A percentile compares a stretch with the other conserved stretches of the same genome.
These are phyloP conservation scores for Ditula angustiorana DNA, from an alignment of 2,888 invertebrate species.

Conservation along the genomic window DNA sequence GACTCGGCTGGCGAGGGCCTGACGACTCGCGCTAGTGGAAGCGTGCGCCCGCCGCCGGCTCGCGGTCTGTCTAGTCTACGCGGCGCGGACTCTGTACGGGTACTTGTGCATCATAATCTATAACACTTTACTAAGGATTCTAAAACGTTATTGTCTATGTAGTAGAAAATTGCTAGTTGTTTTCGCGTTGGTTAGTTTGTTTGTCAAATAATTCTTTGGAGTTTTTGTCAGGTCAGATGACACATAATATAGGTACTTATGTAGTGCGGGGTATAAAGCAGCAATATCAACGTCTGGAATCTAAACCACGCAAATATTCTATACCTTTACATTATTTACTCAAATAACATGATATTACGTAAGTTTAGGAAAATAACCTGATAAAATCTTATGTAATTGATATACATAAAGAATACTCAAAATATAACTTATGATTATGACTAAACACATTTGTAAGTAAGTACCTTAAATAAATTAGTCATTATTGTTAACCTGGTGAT, in stretches of 20 bases:
- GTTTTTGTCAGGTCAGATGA: not conserved
- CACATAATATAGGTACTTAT: not conserved
- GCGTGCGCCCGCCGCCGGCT: constrained; percentile 24
- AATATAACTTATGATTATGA: constrained; percentile 18
- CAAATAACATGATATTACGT: constrained; percentile 29
- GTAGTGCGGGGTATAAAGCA: constrained; percentile 18
- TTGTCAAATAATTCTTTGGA: constrained; percentile 13
- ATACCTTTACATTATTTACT: constrained; percentile 29
- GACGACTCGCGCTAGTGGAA: not conserved
- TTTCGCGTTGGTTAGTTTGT: constrained; percentile 17
- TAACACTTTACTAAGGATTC: constrained; percentile 23
- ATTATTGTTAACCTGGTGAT: constrained; percentile 2
- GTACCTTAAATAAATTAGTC: constrained; percentile 17
- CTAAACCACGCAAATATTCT: constrained; percentile 33
- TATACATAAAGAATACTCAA: constrained; percentile 17
- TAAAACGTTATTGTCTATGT: constrained; percentile 38
- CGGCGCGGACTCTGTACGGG: constrained; percentile 22
- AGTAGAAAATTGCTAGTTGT: constrained; percentile 32
- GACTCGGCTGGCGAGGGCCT: not conserved
- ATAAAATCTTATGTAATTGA: constrained; percentile 32
- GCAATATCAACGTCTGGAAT: constrained; percentile 29
- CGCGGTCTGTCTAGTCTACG: constrained; percentile 26
- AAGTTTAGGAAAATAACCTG: constrained; percentile 26
- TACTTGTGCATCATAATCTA: constrained; percentile 25
- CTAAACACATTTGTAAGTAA: constrained; percentile 30